These are phyloP conservation scores for Parapristionchus giblindavisi DNA, from an alignment of 2,888 invertebrate genomes.

Conservation along the genomic window DNA sequence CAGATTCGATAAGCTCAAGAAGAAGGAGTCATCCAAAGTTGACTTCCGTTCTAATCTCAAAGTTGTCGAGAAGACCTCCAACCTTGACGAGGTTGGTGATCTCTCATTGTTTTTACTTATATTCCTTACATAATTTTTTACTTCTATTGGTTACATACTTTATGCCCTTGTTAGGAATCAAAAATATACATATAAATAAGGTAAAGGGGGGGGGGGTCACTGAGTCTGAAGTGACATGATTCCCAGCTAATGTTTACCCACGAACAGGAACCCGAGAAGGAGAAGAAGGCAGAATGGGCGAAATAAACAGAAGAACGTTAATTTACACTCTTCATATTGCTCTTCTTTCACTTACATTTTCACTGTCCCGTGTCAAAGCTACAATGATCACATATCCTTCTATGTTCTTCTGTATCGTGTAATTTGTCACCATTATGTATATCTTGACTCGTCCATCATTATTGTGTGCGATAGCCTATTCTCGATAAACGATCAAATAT, in stretches of 20 bases:
- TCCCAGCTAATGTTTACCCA: not conserved
- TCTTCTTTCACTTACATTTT: not conserved
- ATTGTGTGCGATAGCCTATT: too few relatives aligned
- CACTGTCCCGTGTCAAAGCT: not conserved
- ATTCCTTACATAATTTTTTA: not conserved
- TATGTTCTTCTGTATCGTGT: not conserved
- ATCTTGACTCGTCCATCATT: too few relatives aligned
- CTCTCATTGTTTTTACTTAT: not conserved
- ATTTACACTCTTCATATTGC: not conserved
- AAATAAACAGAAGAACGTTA: constrained; percentile 40
- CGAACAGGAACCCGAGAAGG: constrained; percentile 44
- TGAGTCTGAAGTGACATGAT: not conserved
- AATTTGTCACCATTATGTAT: too few relatives aligned
- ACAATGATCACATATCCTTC: not conserved
- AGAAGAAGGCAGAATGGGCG: constrained; percentile 56
- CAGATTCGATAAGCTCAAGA: constrained; percentile 75
- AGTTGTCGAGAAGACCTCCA: constrained; percentile 65
- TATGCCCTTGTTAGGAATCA: not conserved
- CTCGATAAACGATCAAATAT: too few relatives aligned
- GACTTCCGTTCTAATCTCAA: constrained; percentile 68
- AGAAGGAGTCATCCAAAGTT: constrained; percentile 60
- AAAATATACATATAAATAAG: too few relatives aligned
- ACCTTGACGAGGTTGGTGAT: constrained; percentile 58
- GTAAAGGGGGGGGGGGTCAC: too few relatives aligned
- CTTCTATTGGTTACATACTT: too few relatives aligned